phyloP scores from a whole-genome alignment of 1,140 invertebrate genomes.

The Drosophila virilis region DNA sequence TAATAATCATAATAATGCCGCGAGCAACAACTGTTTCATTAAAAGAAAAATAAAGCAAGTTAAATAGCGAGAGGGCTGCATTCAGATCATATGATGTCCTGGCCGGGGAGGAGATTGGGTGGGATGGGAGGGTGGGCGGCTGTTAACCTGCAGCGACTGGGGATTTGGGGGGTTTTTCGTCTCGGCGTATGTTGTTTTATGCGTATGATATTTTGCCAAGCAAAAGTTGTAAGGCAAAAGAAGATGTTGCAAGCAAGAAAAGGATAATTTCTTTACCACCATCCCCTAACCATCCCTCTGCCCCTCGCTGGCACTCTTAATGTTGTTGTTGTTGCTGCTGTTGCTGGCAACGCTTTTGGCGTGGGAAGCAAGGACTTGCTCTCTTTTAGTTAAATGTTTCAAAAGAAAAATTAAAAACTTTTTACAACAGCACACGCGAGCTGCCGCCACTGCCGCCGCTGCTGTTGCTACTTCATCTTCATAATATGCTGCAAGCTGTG shows the following conservation, averaged over 20 bases:
- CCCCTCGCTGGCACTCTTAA: not conserved
- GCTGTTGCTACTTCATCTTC: conserved; percentile 30
- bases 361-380: conserved; percentile 56
- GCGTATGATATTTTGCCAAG: conserved; percentile 79
- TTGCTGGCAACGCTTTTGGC: conserved; percentile 12
- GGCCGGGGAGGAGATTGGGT: not conserved
- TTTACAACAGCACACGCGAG: conserved; percentile 72
- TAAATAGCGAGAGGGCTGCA: conserved; percentile 32
- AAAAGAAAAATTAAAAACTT: conserved; percentile 82
- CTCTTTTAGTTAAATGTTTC: conserved; percentile 82
- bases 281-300: not conserved
- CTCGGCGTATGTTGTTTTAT: conserved; percentile 72
- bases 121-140: not conserved
- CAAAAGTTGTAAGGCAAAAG: conserved; percentile 66
- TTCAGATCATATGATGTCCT: conserved; percentile 17
- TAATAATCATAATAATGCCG: conserved; percentile 80
- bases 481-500: conserved; percentile 52
- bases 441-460: conserved; percentile 22
- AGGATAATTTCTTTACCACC: conserved; percentile 62
- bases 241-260: conserved; percentile 31
- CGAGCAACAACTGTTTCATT: conserved; percentile 77
- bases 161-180: not conserved
- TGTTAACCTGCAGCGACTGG: not conserved
- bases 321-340: conserved; percentile 1
- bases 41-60: conserved; percentile 67